Conservation (phyloP, 2,888 invertebrate species). For the Lamellibrachia satsuma region DNA sequence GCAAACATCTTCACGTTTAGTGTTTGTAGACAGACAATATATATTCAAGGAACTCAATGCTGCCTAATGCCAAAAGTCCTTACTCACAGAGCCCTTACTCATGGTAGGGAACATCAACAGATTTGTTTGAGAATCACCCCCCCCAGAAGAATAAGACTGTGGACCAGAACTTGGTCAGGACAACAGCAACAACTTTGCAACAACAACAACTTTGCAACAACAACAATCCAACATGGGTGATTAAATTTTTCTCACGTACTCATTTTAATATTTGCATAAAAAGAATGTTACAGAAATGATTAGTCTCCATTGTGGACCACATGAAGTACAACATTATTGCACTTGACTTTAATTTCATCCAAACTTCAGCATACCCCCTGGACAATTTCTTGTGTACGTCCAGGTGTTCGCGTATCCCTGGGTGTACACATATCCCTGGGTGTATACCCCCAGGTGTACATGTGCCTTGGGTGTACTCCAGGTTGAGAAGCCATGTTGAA, state of each 20-base stretch:
- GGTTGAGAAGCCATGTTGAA: not conserved
- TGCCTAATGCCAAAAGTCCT: not conserved
- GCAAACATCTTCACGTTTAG: too few relatives aligned
- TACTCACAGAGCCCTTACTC: too few relatives aligned
- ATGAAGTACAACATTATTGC: not conserved
- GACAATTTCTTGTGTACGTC: not conserved
- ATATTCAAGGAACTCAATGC: not conserved
- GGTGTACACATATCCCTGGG: too few relatives aligned
- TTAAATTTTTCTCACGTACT: not conserved
- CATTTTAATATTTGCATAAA: not conserved
- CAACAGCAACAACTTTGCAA: not conserved
- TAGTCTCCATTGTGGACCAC: not conserved
- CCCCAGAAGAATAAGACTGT: not conserved
- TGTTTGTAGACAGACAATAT: not conserved
- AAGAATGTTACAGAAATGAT: not conserved
- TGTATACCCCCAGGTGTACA: not conserved
- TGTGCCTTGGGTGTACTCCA: not conserved
- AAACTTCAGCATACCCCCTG: not conserved
- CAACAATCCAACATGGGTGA: not conserved
- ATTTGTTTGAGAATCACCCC: not conserved
- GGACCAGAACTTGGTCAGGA: not conserved
- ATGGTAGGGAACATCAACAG: not conserved
- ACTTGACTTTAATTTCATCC: not conserved
- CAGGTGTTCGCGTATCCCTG: too few relatives aligned
- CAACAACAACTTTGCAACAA: not conserved